phyloP scores from a whole-genome alignment of 2,797 vertebrate species.

The Momotus momota region DNA sequence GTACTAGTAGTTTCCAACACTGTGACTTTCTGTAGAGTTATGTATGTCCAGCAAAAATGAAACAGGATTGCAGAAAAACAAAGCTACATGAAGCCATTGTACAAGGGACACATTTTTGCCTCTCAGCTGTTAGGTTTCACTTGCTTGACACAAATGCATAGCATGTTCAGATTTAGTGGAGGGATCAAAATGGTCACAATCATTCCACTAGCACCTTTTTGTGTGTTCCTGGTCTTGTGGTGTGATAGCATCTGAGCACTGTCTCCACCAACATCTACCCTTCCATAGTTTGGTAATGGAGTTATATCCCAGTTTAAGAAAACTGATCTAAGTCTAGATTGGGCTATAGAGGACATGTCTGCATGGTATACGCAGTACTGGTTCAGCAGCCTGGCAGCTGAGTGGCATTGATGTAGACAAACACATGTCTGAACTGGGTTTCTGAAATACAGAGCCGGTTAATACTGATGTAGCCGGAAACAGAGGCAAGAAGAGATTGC shows the following conservation, averaged over 20 bases:
- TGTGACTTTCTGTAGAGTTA: neutral
- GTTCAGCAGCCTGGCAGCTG: neutral
- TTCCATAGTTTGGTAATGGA: fast-evolving
- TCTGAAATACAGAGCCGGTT: neutral
- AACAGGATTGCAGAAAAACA: neutral
- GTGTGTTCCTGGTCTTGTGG: neutral
- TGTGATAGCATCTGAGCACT: neutral
- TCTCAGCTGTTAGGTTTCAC: neutral
- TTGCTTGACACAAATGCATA: neutral
- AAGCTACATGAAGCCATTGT: neutral
- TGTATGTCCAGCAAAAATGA: neutral
- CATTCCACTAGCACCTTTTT: neutral
- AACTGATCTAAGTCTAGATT: no score
- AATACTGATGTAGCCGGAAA: conserved; percentile 12
- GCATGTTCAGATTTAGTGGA: neutral
- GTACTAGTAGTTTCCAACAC: neutral
- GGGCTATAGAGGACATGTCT: neutral
- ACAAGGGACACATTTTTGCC: neutral
- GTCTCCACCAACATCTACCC: neutral
- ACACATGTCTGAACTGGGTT: neutral
- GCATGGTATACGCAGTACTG: fast-evolving
- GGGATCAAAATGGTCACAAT: neutral
- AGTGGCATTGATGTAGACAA: neutral
- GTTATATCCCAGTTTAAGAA: neutral
- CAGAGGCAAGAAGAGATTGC: neutral